A percentile compares a stretch with the other conserved stretches of the same genome.
Conservation (phyloP, 2,888 invertebrate genomes). For the Ichneumoninae sp. region DNA sequence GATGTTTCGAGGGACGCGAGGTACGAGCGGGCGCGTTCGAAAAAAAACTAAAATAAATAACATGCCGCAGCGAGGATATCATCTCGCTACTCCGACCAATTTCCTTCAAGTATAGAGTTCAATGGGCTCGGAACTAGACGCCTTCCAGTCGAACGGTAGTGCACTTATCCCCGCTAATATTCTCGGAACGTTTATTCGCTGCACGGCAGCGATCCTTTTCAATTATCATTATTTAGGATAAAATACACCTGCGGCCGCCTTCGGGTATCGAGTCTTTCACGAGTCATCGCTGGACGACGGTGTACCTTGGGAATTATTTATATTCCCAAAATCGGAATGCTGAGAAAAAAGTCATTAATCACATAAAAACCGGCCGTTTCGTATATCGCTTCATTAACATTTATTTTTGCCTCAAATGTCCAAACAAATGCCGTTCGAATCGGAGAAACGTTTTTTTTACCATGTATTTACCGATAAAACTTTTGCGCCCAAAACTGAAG, state of each 20-base stretch:
- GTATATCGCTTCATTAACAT: neutral
- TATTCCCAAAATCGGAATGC: neutral
- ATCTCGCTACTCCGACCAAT: conserved; percentile 24
- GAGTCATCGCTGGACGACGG: neutral
- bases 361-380: neutral
- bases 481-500: too few species aligned
- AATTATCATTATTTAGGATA: conserved; percentile 3
- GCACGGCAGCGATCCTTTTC: neutral
- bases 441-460: neutral
- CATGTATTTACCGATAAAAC: neutral
- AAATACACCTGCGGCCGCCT: neutral
- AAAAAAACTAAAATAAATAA: conserved; percentile 32
- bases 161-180: conserved; percentile 7
- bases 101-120: conserved; percentile 41
- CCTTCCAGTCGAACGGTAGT: conserved; percentile 3
- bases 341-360: neutral
- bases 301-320: neutral
- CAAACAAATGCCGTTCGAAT: neutral
- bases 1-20: conserved; percentile 9
- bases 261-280: neutral
- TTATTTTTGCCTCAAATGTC: neutral
- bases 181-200: conserved; percentile 3
- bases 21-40: neutral
- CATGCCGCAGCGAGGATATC: conserved; percentile 6
- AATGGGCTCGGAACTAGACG: conserved; percentile 28